Evolutionary conservation across 2,113 vertebrate species (phyloP), one percentile per base, ranked within the genome.

Genomic region (Budorcas taxicolor): DNA sequence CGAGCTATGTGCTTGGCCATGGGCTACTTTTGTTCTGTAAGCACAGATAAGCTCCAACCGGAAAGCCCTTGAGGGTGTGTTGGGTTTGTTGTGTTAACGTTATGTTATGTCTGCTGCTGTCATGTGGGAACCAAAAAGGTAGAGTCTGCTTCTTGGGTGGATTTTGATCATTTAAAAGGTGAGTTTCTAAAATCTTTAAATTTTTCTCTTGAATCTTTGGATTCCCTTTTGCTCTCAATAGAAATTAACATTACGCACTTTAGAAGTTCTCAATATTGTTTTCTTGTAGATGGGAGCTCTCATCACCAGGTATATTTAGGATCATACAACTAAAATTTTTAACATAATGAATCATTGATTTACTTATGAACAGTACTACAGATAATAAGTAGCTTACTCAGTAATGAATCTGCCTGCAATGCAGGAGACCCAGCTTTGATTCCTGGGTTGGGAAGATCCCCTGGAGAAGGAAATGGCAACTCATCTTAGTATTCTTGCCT

Each of bases 131-230:
- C 89, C 7, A 92, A 67, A 23, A 47, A 36, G 80, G 58, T 96
- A 13, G 98, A 98, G 93, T 98, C 99, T 80, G 99, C 99, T 47
- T 99, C 99, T 0, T 99, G 99, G 99, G 99, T 99, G 16, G 99
- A 99, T 98, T 99, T 99, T 80, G 97, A 99, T 97, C 99, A 99
- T 98, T 97, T 99, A 97, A 98, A 99, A 98, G 99, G 99, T 99
- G 92, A 98, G 93, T 93, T 93, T 94, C 84, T 4, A 53, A 25
- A 84, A 47, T 93, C 50, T 87, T 87, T 71, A 58, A 45, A 17
- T 85, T 83, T 71, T n/a, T 90, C 21, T 81, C 27, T 93, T 91
- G 47, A 89, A 40, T 55, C 78, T 87, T 91, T 90, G 21, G 52
- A 55, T 97, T 81, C 27, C 29, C 50, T 74, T 58, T 82, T 90